Conservation (phyloP, 2,797 vertebrate genomes). For the Acipenser ruthenus region DNA sequence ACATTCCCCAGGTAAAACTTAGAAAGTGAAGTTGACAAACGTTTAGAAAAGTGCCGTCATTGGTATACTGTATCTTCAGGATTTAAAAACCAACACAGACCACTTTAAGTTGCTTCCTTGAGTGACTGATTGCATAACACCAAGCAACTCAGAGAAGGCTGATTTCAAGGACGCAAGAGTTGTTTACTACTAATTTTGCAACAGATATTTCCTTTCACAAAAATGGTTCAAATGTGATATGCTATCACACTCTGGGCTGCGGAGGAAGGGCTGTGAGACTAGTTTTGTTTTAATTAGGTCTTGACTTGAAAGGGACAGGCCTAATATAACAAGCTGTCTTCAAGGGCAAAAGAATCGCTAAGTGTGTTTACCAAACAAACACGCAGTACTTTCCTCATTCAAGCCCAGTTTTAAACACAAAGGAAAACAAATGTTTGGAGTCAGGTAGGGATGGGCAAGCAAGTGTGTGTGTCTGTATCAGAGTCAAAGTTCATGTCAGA, state of each 20-base stretch:
- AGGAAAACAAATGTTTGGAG: background rate
- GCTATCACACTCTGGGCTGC: background rate
- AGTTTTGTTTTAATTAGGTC: background rate
- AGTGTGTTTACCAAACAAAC: slow-evolving; percentile 5
- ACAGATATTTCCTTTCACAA: too few species aligned
- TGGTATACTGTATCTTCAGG: too few species aligned
- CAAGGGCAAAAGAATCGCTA: background rate
- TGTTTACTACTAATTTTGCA: too few species aligned
- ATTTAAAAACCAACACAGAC: too few species aligned
- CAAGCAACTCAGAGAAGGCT: too few species aligned
- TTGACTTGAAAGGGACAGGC: background rate
- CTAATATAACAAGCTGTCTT: background rate
- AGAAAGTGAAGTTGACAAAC: too few species aligned
- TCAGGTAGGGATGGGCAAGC: background rate
- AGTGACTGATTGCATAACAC: too few species aligned
- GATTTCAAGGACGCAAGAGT: too few species aligned
- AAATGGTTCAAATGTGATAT: background rate
- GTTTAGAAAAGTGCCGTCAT: too few species aligned
- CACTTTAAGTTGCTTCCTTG: too few species aligned
- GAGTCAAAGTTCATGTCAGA: background rate
- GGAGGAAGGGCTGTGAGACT: background rate
- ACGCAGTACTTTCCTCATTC: slow-evolving; percentile 4
- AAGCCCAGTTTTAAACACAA: background rate
- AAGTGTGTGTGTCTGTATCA: background rate
- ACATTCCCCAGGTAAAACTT: too few species aligned